Evolutionary conservation across 2,113 vertebrate species (phyloP).

Genomic region (Ctenodactylus gundi): DNA sequence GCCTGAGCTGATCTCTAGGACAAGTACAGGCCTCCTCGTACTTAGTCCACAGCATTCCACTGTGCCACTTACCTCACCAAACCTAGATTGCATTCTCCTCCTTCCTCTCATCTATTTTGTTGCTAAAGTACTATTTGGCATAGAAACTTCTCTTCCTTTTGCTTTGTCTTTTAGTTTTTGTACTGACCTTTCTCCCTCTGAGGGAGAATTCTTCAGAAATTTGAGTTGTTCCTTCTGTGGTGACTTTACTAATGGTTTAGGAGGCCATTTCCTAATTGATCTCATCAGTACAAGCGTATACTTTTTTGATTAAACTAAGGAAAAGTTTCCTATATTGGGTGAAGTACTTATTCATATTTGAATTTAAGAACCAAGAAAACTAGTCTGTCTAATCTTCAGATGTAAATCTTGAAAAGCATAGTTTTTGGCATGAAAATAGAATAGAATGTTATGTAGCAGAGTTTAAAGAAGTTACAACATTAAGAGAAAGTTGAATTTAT

Average conservation of each 20-base stretch:
- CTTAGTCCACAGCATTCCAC: background rate
- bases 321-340: background rate
- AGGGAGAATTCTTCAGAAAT: background rate
- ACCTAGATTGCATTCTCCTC: background rate
- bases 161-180: constrained; percentile 8
- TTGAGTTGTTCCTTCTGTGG: background rate
- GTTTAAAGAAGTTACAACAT: background rate
- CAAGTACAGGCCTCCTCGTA: background rate
- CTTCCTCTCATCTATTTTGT: background rate
- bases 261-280: background rate
- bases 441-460: background rate
- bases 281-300: background rate
- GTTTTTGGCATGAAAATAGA: background rate
- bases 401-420: background rate
- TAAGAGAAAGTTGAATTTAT: background rate
- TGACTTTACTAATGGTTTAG: background rate
- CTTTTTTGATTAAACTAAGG: background rate
- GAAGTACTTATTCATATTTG: background rate
- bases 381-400: background rate
- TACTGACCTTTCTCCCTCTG: background rate
- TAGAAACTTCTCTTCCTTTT: background rate
- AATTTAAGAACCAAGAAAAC: background rate
- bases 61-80: background rate
- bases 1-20: background rate
- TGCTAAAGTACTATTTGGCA: background rate